Evolutionary conservation across 30 jellyfish, hydroid and myxozoan species (phyloP), one percentile per base, ranked within the genome.

Genomic region (Aurelia sp.): DNA sequence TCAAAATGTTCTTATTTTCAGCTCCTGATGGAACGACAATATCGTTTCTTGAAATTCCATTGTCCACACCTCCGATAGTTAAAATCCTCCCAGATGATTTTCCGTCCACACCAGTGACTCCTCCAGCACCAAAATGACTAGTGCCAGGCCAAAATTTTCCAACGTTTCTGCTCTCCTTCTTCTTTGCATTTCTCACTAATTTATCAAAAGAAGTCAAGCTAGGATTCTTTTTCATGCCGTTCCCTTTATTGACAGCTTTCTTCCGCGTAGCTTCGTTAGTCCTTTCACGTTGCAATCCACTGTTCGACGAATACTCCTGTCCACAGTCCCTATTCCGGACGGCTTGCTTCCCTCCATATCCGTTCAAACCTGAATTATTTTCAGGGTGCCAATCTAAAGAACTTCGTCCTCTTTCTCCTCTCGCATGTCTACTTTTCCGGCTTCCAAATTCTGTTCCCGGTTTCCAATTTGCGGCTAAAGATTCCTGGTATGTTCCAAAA

Each of bases 381-480:
- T 38, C 50, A 38, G 50, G 50, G 50, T 38, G 8, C 50, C 13
- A 27, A 7, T 18, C 30, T 10, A 6, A 52, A 3, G 31, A 48
- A 40, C 52, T 67, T 61, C 21, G 27, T 74, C 71, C 38, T 63
- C 66, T 72, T 35, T 60, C 77, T 5, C 70, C 85, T 3, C 85
- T 58, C 50, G 50, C 50, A 38, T 38, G 3, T 38, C 50, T 38
- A 8, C 50, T 0, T 38, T 38, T 38, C 9, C 50, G 50, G 50
- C 50, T 38, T 38, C 50, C 50, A 68, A 82, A 68, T 17, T 19
- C 60, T 0, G 85, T 48, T 11, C 79, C 87, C 21, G 93, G 93
- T 67, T 84, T 84, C 93, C 93, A 84, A 22, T 84, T 84, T 16
- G 93, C 93, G 1, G 93, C 93, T 5, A 64, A 76, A 12, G 93